Evolutionary conservation across 92 coral and sea anemone genomes (phyloP).

Genomic region (Bergia sp.): DNA sequence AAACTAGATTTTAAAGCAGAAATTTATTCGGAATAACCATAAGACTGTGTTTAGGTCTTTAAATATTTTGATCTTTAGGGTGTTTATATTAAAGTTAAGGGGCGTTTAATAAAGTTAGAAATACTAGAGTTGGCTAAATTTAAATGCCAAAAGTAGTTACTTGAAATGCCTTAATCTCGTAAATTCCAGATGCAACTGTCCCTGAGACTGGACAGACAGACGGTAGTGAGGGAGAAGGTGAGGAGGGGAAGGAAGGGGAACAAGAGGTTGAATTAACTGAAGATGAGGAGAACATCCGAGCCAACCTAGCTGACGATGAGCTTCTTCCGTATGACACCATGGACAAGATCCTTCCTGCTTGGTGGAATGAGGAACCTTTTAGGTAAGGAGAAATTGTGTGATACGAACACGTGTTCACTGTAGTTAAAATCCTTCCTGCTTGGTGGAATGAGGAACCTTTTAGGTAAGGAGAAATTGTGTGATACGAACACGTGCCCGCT

Average conservation of each 20-base stretch:
- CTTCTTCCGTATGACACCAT: conserved; percentile 77
- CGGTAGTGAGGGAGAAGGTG: conserved; percentile 51
- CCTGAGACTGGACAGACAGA: conserved; percentile 37
- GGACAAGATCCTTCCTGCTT: conserved; percentile 84
- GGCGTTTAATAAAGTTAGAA: too few species aligned
- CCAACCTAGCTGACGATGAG: conserved; percentile 86
- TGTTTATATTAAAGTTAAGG: too few species aligned
- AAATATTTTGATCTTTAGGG: too few species aligned
- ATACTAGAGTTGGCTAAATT: too few species aligned
- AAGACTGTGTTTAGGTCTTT: too few species aligned
- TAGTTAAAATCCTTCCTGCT: conserved; percentile 83
- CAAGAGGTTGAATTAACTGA: conserved; percentile 83
- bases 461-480: conserved; percentile 51
- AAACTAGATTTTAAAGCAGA: too few species aligned
- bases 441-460: conserved; percentile 99
- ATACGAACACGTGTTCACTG: conserved; percentile 29
- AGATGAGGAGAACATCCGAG: conserved; percentile 87
- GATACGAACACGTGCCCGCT: conserved; percentile 26
- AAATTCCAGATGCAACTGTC: conserved; percentile 21
- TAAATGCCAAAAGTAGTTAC: too few species aligned
- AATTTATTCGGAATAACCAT: too few species aligned
- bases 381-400: conserved; percentile 51
- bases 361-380: conserved; percentile 99
- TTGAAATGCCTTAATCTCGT: not conserved
- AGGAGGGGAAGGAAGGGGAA: conserved; percentile 63